These are phyloP conservation scores for Corythaeola cristata DNA, from an alignment of 2,113 vertebrate genomes.

Conservation along the genomic window DNA sequence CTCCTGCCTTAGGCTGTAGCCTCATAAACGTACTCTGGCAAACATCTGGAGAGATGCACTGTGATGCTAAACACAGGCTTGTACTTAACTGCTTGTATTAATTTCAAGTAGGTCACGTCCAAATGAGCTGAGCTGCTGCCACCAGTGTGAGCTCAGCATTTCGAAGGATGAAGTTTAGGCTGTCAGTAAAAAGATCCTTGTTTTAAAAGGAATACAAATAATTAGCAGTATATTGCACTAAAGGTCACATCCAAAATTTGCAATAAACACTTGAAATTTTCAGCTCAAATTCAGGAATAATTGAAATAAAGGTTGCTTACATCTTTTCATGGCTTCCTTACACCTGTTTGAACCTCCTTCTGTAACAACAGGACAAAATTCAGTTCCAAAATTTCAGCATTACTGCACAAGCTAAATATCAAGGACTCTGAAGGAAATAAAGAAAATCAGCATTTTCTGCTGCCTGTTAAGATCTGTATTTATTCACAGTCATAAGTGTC, in stretches of 20 bases:
- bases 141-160: neutral
- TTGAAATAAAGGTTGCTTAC: neutral
- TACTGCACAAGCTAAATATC: neutral
- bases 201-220: neutral
- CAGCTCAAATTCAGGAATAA: neutral
- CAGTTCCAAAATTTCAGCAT: neutral
- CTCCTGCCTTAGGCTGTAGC: neutral
- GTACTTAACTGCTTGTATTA: neutral
- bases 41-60: neutral
- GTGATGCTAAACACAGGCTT: neutral
- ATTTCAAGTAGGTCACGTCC: neutral
- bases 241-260: neutral
- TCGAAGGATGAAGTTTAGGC: neutral
- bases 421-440: neutral
- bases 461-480: neutral
- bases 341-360: neutral
- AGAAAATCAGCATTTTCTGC: neutral
- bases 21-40: neutral
- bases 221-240: neutral
- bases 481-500: neutral
- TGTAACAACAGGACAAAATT: neutral
- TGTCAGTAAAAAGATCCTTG: neutral
- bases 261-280: neutral
- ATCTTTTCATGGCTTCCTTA: neutral
- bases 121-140: neutral